These are phyloP conservation scores for Rhinophrynus dorsalis DNA, from an alignment of 2,797 vertebrate species.

Conservation along the genomic window DNA sequence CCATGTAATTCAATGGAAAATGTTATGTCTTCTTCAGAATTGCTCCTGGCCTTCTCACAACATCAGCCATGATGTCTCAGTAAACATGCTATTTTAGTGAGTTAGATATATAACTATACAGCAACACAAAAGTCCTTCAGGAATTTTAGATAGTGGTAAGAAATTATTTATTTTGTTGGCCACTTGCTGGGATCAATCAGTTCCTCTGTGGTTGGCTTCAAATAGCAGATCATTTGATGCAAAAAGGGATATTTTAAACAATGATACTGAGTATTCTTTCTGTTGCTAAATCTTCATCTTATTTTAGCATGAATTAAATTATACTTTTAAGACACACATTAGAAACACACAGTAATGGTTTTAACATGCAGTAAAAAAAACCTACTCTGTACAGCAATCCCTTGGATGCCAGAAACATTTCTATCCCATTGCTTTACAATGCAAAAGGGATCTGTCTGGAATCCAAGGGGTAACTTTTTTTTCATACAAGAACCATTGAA, in stretches of 20 bases:
- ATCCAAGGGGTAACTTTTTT: no score
- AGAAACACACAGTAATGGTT: no score
- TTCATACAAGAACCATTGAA: no score
- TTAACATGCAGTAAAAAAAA: no score
- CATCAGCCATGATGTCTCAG: no score
- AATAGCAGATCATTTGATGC: slow-evolving; percentile 67
- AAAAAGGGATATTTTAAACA: slow-evolving; percentile 64
- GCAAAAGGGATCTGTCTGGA: no score
- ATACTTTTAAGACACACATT: neutral
- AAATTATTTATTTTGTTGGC: slow-evolving; percentile 68
- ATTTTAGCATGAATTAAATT: slow-evolving; percentile 1
- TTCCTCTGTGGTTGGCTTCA: slow-evolving; percentile 68
- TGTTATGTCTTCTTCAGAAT: no score
- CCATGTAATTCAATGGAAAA: no score
- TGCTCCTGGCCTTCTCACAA: no score
- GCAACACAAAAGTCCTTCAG: slow-evolving; percentile 47
- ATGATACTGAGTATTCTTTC: slow-evolving; percentile 56
- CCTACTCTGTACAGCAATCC: no score
- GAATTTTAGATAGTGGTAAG: slow-evolving; percentile 62
- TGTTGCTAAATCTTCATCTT: neutral
- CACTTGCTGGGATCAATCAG: slow-evolving; percentile 71
- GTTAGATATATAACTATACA: neutral
- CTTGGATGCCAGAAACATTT: no score
- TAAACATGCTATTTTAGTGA: neutral
- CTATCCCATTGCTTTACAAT: no score